These are phyloP conservation scores for Micropterix aruncella DNA, from an alignment of 2,888 invertebrate species.

Conservation along the genomic window DNA sequence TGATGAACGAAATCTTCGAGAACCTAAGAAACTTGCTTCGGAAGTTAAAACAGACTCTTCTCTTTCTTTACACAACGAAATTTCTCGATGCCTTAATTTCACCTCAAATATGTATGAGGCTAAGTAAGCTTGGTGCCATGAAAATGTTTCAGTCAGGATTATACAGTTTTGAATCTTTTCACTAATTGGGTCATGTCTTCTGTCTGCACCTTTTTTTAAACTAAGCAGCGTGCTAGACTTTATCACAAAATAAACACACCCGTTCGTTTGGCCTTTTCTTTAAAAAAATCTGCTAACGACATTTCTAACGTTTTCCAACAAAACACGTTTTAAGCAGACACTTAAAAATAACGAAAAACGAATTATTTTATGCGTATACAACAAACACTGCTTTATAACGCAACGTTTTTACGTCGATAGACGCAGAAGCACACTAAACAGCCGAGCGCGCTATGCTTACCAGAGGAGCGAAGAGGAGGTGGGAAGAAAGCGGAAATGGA, in stretches of 20 bases:
- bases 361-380: no score
- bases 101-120: constrained; percentile 7
- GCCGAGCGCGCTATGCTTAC: no score
- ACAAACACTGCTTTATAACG: constrained; percentile 1
- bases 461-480: no score
- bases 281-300: constrained; percentile 3
- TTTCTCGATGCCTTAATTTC: constrained; percentile 8
- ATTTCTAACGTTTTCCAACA: constrained; percentile 5
- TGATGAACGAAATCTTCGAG: constrained; percentile 8
- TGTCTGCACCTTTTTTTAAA: constrained; percentile 9
- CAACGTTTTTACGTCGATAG: no score
- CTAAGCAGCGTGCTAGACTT: constrained; percentile 4
- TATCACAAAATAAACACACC: constrained; percentile 5
- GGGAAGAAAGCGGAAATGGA: constrained; percentile 2
- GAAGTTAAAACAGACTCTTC: constrained; percentile 5
- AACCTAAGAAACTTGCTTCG: constrained; percentile 5
- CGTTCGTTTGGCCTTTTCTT: constrained; percentile 4
- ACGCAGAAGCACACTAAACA: no score
- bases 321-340: constrained; percentile 1
- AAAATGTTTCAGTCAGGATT: constrained; percentile 10
- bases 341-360: constrained; percentile 1
- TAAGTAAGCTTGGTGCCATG: constrained; percentile 10
- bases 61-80: constrained; percentile 9
- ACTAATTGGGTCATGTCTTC: constrained; percentile 9
- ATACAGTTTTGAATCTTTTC: constrained; percentile 11